These are phyloP conservation scores for Agriotes lineatus DNA, from an alignment of 2,888 invertebrate species.

Conservation along the genomic window DNA sequence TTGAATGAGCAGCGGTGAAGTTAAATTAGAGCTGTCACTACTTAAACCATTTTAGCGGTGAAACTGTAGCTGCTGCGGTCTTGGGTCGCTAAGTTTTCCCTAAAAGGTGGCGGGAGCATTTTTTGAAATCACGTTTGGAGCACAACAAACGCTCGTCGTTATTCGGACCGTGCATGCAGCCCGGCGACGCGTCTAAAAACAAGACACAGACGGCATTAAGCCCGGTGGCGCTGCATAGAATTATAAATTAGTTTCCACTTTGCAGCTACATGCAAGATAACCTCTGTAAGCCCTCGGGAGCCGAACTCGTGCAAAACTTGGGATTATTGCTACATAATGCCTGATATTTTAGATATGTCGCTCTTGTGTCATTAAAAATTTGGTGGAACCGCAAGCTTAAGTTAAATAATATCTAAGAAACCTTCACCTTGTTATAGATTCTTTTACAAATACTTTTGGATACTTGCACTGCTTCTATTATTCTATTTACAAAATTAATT, in stretches of 20 bases:
- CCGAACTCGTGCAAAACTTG: constrained; percentile 48
- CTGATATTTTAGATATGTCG: too few species aligned
- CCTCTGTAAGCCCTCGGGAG: constrained; percentile 54
- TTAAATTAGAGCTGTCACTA: constrained; percentile 20
- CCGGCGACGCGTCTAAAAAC: constrained; percentile 12
- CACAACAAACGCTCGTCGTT: not conserved
- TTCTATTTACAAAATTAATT: too few species aligned
- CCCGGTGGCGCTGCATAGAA: constrained; percentile 53
- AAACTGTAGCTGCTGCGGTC: not conserved
- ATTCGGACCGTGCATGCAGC: not conserved
- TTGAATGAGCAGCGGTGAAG: constrained; percentile 11
- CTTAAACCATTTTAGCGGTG: not conserved
- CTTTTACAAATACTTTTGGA: too few species aligned
- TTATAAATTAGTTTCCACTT: constrained; percentile 59
- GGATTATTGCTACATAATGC: too few species aligned
- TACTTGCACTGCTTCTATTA: too few species aligned
- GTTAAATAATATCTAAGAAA: too few species aligned
- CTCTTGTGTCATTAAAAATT: too few species aligned
- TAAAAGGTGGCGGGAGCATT: too few species aligned
- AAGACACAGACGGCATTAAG: constrained; percentile 45
- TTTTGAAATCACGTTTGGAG: not conserved
- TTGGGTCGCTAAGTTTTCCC: not conserved
- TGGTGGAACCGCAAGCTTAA: too few species aligned
- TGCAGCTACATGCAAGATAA: constrained; percentile 55
- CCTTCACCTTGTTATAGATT: too few species aligned